phyloP scores from a whole-genome alignment of 2,113 vertebrate genomes.

The Cervus canadensis region DNA sequence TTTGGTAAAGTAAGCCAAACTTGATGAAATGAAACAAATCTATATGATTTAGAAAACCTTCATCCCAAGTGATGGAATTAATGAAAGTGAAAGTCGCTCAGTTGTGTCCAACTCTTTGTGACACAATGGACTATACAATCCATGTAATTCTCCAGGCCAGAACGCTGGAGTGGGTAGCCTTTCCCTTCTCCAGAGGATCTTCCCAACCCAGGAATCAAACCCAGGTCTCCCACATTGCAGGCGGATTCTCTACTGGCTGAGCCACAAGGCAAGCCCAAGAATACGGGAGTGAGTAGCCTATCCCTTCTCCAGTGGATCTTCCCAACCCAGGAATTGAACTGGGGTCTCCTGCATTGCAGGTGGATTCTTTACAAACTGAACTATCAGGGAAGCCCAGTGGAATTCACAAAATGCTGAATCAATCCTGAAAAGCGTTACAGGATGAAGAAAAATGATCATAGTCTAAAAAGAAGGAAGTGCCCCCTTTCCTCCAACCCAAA shows the following conservation, averaged over 20 bases:
- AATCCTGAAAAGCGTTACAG: background rate
- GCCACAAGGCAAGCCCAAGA: too few relatives aligned
- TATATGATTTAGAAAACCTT: background rate
- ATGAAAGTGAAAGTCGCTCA: background rate
- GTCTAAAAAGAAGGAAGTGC: background rate
- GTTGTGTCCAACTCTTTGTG: background rate
- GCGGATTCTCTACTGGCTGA: too few relatives aligned
- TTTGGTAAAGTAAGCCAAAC: slow-evolving; percentile 13
- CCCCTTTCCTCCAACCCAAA: background rate
- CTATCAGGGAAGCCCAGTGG: background rate
- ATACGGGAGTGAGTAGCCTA: too few relatives aligned
- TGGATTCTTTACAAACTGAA: background rate
- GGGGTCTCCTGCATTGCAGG: background rate
- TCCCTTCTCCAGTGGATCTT: too few relatives aligned
- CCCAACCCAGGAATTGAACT: too few relatives aligned
- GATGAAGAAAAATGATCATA: background rate
- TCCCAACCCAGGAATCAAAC: background rate
- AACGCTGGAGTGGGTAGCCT: background rate
- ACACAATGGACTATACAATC: background rate
- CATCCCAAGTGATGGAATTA: background rate
- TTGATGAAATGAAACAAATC: background rate
- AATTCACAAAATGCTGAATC: background rate
- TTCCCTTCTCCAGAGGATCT: background rate
- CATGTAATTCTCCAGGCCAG: background rate
- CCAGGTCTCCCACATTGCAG: background rate